Percentiles rank a stretch among this genome's conserved stretches.
Conservation (phyloP, 1,140 invertebrate genomes). For the Theocolax elegans region DNA sequence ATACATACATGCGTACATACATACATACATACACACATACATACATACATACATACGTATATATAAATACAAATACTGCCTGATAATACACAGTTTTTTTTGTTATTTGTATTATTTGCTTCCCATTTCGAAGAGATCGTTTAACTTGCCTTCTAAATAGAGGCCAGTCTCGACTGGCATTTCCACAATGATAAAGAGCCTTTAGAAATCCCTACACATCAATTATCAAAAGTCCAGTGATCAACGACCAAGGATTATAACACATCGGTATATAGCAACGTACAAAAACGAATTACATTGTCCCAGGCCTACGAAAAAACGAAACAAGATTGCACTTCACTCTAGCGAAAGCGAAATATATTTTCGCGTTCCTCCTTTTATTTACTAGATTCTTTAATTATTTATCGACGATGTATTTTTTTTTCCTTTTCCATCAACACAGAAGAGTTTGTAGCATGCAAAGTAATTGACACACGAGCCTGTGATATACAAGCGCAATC, state of each 20-base stretch:
- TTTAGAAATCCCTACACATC: constrained; percentile 5
- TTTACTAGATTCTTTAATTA: not conserved
- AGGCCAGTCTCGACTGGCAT: not conserved
- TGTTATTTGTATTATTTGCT: constrained; percentile 17
- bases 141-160: not conserved
- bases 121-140: not conserved
- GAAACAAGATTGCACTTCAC: constrained; percentile 20
- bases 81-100: constrained; percentile 19
- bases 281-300: constrained; percentile 27
- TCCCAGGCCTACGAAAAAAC: constrained; percentile 15
- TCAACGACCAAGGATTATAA: constrained; percentile 8
- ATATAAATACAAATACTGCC: constrained; percentile 37
- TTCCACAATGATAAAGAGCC: constrained; percentile 12
- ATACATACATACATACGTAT: constrained; percentile 8
- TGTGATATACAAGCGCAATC: constrained; percentile 24
- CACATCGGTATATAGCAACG: constrained; percentile 11
- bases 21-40: no score
- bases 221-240: constrained; percentile 25
- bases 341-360: not conserved
- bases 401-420: not conserved
- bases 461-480: constrained; percentile 34
- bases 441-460: constrained; percentile 4
- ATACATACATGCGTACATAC: no score
- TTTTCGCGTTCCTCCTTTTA: not conserved
- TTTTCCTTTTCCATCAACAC: not conserved